Evolutionary conservation across 53 echinoderm and acorn worm species (phyloP), one percentile per base, ranked within the genome.

Genomic region (Echinarachnius parma): DNA sequence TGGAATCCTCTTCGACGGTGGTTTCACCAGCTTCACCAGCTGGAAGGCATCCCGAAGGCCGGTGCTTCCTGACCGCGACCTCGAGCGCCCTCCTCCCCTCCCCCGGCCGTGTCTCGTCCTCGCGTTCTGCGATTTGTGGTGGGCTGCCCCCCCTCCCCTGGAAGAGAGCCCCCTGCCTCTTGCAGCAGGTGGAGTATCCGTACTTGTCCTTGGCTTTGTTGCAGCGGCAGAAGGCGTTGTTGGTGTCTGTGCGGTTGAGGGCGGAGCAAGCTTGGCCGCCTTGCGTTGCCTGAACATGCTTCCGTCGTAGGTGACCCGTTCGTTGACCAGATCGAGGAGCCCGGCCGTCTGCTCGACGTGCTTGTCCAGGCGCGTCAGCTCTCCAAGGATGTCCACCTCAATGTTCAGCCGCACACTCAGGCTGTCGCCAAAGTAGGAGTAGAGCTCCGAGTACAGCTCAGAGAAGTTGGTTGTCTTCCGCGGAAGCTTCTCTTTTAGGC

Each of bases 341-440:
- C 65, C 63, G 9, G 84, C 44, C 9, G 35, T 72, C 14, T 72
- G 44, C 42, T 72, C 74, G 36, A 72, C 27, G 7, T 56, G 55
- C 29, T 39, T 72, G 58, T 72, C 74, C 19, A 72, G 34, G 9
- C 20, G 35, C 24, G 21, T 28, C 55, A 72, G 5, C 22, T 37
- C 74, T 57, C 56, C 56, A 15, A 72, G 37, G 1, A 35, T 4
- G 46, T 72, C 44, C 2, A 42, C 31, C 24, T 72, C 74, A 56
- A 72, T 72, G 8, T 77, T 48, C 19, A 89, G 37, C 30, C 89
- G 24, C 25, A 83, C 35, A 53, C 87, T 86, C 37, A 93, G 61
- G 61, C 89, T 83, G 50, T 89, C 89, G 2, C 93, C 93, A n/a
- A 93, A 78, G 44, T 93, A 93, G 24, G 86, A 80, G 30, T 90